These are phyloP conservation scores for Anoplophora glabripennis DNA, from an alignment of 1,140 invertebrate genomes.

Conservation along the genomic window DNA sequence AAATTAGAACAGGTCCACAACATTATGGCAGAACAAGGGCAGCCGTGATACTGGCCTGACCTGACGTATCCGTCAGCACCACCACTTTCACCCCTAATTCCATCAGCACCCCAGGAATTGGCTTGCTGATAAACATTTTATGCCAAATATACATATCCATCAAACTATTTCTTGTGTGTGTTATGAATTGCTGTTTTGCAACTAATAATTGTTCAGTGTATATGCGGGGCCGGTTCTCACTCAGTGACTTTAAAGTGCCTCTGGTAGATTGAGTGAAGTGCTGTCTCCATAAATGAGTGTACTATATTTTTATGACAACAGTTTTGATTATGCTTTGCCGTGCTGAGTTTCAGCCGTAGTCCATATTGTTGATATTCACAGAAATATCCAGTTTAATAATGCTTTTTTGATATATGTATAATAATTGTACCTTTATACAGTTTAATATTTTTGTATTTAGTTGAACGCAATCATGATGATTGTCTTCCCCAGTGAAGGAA, in stretches of 20 bases:
- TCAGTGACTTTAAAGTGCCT: constrained; percentile 49
- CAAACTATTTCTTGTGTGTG: constrained; percentile 43
- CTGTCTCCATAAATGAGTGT: constrained; percentile 46
- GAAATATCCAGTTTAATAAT: constrained; percentile 45
- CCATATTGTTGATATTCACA: constrained; percentile 44
- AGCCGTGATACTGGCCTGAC: constrained; percentile 64
- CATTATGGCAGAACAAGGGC: constrained; percentile 86
- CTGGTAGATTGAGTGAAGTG: constrained; percentile 48
- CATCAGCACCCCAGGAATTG: constrained; percentile 47
- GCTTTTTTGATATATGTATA: constrained; percentile 50
- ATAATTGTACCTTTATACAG: constrained; percentile 49
- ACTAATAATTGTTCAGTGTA: constrained; percentile 48
- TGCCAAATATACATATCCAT: constrained; percentile 44
- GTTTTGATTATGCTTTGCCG: constrained; percentile 45
- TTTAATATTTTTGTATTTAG: constrained; percentile 51
- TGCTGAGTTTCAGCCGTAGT: constrained; percentile 45
- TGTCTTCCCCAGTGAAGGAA: constrained; percentile 49
- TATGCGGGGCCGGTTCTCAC: constrained; percentile 44
- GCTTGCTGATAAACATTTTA: constrained; percentile 46
- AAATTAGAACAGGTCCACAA: constrained; percentile 95
- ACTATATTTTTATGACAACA: constrained; percentile 48
- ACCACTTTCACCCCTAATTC: constrained; percentile 37
- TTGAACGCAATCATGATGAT: constrained; percentile 48
- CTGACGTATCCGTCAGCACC: constrained; percentile 45
- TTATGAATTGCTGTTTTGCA: constrained; percentile 48